Evolutionary conservation across 2,113 vertebrate species (phyloP), one percentile per base, ranked within the genome.

Genomic region (Labrus mixtus): DNA sequence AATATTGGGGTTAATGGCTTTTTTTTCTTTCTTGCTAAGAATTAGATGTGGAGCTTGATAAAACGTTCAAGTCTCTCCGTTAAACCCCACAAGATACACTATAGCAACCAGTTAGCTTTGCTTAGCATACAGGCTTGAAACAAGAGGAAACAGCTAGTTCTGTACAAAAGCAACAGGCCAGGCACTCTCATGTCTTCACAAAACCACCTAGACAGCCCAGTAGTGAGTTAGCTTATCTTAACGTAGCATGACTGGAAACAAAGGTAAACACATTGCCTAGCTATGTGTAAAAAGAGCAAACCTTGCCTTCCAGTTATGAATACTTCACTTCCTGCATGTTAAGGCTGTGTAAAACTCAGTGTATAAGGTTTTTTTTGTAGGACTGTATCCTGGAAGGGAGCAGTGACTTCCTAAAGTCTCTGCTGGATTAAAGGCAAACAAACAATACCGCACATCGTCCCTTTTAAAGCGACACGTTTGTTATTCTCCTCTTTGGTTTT

Each of bases 81-180:
- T 19, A 50, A 69, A 64, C 23, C 39, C 48, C 39, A 37, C 46
- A 10, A 17, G 43, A 12, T 39, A 25, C 3, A 25, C 6, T 19
- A n/a, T n/a, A 19, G 59, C 0, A 16, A 10, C 16, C 12, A 2
- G 19, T 48, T 50, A 55, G 53, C 12, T 68, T 54, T 37, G 33
- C 55, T 17, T 70, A 56, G 65, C 19, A 41, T 29, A 29, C 62
- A 78, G 12, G 63, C 29, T 61, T 45, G 54, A 74, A 75, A 60
- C 57, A 57, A 10, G n/a, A 13, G 16, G 48, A 69, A 68, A 70
- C 15, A 29, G 11, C 13, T 22, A 20, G 37, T 45, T 76, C 19
- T 39, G 19, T 59, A 29, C 19, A 61, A 69, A 70, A 66, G 29
- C 4, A 33, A 33, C 29, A 33, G 29, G 29, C 29, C 29, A 33